Evolutionary conservation across 2,797 vertebrate genomes (phyloP).

Genomic region (Hapalemur alaotrensis): DNA sequence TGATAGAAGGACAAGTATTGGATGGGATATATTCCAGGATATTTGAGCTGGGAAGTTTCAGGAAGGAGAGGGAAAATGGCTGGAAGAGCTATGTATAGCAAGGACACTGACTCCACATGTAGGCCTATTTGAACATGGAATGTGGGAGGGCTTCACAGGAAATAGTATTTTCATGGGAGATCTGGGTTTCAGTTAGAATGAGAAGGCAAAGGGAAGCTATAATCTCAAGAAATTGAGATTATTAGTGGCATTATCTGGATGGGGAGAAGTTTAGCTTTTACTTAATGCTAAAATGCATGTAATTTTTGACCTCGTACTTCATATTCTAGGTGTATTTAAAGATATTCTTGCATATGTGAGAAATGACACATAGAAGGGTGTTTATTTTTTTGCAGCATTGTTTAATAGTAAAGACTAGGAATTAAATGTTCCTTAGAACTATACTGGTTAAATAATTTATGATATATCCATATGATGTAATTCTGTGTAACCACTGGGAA

Average conservation of each 20-base stretch:
- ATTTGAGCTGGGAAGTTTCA: neutral
- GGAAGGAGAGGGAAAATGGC: neutral
- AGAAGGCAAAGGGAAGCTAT: neutral
- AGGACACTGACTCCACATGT: neutral
- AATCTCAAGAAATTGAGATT: neutral
- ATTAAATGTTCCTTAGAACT: neutral
- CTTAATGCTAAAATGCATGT: neutral
- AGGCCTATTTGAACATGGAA: neutral
- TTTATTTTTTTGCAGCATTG: neutral
- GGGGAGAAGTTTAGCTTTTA: neutral
- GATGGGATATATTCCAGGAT: neutral
- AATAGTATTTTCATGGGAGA: neutral
- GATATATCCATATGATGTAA: neutral
- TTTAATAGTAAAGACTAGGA: neutral
- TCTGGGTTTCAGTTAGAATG: neutral
- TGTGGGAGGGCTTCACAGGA: neutral
- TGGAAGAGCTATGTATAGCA: neutral
- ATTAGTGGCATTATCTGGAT: neutral
- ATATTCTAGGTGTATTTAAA: slow-evolving; percentile 1
- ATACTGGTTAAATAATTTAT: neutral
- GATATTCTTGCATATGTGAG: neutral
- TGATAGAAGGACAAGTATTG: neutral
- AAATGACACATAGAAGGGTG: neutral
- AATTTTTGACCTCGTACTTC: neutral
- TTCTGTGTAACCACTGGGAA: neutral